These are phyloP conservation scores for Oscheius sp. DNA, from an alignment of 2,888 invertebrate genomes.

Conservation along the genomic window DNA sequence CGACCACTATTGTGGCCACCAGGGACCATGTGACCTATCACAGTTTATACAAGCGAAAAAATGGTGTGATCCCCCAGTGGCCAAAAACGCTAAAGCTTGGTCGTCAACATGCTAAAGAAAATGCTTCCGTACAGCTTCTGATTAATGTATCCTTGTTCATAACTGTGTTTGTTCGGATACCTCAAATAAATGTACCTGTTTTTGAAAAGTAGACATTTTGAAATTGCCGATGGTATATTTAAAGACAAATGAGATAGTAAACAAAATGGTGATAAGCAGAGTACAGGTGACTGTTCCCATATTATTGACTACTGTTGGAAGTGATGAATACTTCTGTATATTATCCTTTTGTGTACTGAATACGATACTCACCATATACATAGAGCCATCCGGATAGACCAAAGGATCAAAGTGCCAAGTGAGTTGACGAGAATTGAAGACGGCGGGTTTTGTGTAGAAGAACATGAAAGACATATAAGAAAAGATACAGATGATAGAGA, in stretches of 20 bases:
- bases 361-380: not conserved
- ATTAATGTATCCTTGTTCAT: no score
- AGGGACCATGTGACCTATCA: no score
- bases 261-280: conserved; percentile 7
- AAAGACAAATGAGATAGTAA: conserved; percentile 17
- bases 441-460: conserved; percentile 13
- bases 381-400: conserved; percentile 11
- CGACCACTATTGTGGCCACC: no score
- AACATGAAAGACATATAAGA: not conserved
- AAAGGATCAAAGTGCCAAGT: conserved; percentile 23
- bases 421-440: conserved; percentile 18
- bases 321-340: not conserved
- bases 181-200: not conserved
- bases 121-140: no score
- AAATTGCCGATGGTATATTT: conserved; percentile 4
- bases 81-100: no score
- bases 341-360: not conserved
- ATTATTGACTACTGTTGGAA: conserved; percentile 15
- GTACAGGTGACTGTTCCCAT: not conserved
- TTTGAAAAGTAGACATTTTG: not conserved
- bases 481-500: conserved; percentile 1
- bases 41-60: no score
- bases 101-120: no score
- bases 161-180: not conserved
- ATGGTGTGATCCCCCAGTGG: no score